Percentiles rank a stretch among this genome's conserved stretches.
Conservation (phyloP, 2,113 vertebrate species). For the Lepus europaeus region DNA sequence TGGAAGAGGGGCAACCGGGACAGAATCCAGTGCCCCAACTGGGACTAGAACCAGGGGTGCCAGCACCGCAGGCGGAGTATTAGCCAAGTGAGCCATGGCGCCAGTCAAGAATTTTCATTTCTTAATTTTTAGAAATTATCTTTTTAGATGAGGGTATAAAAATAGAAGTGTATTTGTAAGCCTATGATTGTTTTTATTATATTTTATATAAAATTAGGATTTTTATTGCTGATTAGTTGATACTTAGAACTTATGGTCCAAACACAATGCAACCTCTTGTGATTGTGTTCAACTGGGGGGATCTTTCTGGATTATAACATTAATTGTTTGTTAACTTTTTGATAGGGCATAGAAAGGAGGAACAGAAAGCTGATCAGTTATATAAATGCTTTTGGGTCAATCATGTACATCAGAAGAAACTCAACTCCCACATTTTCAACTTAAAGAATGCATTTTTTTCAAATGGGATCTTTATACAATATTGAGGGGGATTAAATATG, state of each 20-base stretch:
- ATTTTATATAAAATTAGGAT: background rate
- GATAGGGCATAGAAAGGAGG: background rate
- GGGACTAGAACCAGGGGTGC: too few species aligned
- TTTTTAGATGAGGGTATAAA: constrained; percentile 5
- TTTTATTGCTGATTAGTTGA: background rate
- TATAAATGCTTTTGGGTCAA: background rate
- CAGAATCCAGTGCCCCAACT: too few species aligned
- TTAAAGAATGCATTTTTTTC: background rate
- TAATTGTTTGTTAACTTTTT: constrained; percentile 25
- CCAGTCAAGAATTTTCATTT: background rate
- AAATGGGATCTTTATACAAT: background rate
- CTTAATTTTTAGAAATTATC: constrained; percentile 49
- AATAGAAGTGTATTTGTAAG: background rate
- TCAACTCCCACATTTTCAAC: background rate
- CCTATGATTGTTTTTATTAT: background rate
- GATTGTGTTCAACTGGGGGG: background rate
- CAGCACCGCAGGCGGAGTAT: too few species aligned
- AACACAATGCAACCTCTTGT: background rate
- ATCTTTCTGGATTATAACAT: background rate
- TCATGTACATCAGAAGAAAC: background rate
- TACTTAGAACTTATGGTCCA: background rate
- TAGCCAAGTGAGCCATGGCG: too few species aligned
- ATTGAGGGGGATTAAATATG: background rate
- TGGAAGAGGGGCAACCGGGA: too few species aligned
- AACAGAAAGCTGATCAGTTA: background rate